Percentiles rank a stretch among this genome's conserved stretches.
Conservation (phyloP, 2,113 vertebrate genomes). For the Ceuthmochares aereus region DNA sequence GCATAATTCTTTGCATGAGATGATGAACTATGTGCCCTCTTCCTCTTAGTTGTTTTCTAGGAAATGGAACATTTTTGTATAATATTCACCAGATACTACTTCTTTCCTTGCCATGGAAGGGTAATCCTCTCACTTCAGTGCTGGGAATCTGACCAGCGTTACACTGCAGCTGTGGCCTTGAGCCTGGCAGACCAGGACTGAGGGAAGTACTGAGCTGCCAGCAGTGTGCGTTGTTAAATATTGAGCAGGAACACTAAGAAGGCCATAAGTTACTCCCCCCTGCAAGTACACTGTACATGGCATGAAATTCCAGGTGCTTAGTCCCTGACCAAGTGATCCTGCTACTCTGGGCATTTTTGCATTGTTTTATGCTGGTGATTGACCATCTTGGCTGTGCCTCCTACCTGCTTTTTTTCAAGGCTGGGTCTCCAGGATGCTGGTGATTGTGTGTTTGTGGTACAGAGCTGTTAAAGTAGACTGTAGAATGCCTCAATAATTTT, state of each 20-base stretch:
- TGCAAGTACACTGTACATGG: not conserved
- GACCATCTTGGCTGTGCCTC: not conserved
- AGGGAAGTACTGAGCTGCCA: not conserved
- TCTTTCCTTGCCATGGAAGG: constrained; percentile 19
- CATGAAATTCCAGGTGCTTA: not conserved
- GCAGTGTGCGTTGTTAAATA: not conserved
- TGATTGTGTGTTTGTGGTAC: not conserved
- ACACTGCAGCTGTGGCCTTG: not conserved
- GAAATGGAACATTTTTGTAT: not conserved
- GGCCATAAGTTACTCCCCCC: not conserved
- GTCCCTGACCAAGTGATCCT: not conserved
- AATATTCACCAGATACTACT: not conserved
- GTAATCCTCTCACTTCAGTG: not conserved
- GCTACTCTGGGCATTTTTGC: not conserved
- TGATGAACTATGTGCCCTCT: not conserved
- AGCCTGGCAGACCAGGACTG: not conserved
- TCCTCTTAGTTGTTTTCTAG: constrained; percentile 27
- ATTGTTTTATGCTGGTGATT: not conserved
- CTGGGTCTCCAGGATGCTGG: not conserved
- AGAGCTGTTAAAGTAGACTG: not conserved
- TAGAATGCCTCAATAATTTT: not conserved
- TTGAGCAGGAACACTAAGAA: not conserved
- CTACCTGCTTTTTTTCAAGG: not conserved
- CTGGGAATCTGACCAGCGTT: not conserved
- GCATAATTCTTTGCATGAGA: not conserved